phyloP scores from a whole-genome alignment of 1,140 invertebrate genomes.

The Tetragnatha versicolor region DNA sequence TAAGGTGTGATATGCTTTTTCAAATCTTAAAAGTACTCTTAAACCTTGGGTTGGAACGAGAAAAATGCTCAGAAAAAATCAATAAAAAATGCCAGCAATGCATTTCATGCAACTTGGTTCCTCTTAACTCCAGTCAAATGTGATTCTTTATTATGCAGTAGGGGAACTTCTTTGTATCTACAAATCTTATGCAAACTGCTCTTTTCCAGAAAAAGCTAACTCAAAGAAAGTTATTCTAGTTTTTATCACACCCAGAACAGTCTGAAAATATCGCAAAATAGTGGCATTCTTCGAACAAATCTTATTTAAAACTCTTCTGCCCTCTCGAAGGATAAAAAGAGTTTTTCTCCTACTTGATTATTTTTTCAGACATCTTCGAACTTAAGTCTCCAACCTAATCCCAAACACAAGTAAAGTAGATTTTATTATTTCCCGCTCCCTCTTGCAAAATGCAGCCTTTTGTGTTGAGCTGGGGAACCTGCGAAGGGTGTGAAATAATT shows the following conservation, averaged over 20 bases:
- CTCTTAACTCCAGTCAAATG: no score
- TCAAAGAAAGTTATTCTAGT: neutral
- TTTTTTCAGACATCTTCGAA: neutral
- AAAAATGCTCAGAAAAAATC: neutral
- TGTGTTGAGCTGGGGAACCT: slow-evolving; percentile 7
- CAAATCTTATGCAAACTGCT: no score
- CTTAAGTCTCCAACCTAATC: slow-evolving; percentile 6
- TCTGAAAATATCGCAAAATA: slow-evolving; percentile 5
- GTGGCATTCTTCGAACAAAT: slow-evolving; percentile 11
- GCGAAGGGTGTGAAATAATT: slow-evolving; percentile 1
- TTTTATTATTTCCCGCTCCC: slow-evolving; percentile 3
- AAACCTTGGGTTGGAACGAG: no score
- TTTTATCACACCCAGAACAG: neutral
- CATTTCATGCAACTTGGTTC: no score
- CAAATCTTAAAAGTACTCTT: no score
- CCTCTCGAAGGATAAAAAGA: neutral
- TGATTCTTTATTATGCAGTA: no score
- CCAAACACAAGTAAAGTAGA: slow-evolving; percentile 17
- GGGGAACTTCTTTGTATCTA: no score
- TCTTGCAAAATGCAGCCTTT: neutral
- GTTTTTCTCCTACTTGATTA: neutral
- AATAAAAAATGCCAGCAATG: neutral
- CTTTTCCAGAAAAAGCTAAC: neutral
- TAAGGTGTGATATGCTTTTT: no score
- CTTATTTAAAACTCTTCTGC: slow-evolving; percentile 1